Conservation (phyloP, 2,113 vertebrate species). For the Caretta caretta region DNA sequence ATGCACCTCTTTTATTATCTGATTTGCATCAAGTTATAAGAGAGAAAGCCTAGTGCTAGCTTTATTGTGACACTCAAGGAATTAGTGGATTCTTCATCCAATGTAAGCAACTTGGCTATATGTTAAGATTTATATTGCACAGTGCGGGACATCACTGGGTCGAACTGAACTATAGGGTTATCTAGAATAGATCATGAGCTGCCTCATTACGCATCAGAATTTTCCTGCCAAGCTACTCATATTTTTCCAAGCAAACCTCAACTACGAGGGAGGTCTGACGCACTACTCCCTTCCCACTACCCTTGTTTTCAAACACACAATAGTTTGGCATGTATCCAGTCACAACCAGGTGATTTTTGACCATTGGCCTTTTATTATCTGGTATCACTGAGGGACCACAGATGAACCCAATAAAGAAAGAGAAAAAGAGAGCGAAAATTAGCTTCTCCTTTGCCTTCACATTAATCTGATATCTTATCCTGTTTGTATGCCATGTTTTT, state of each 20-base stretch:
- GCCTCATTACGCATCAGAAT: conserved; percentile 33
- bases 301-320: conserved; percentile 70
- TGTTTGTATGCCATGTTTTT: conserved; percentile 59
- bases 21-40: background rate
- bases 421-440: conserved; percentile 37
- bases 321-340: conserved; percentile 74
- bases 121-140: background rate
- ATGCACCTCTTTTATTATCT: background rate
- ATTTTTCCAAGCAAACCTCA: conserved; percentile 58
- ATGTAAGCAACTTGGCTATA: background rate
- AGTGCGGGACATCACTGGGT: background rate
- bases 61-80: background rate
- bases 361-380: conserved; percentile 73
- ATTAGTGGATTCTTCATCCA: background rate
- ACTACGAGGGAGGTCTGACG: conserved; percentile 66
- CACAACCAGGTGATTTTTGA: conserved; percentile 78
- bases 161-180: background rate
- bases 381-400: conserved; percentile 64
- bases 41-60: background rate
- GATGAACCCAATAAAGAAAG: conserved; percentile 66
- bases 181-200: background rate
- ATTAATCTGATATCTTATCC: conserved; percentile 31
- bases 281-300: conserved; percentile 43
- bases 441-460: conserved; percentile 64
- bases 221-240: conserved; percentile 23